Evolutionary conservation across 2,113 vertebrate genomes (phyloP), one percentile per base, ranked within the genome.

Genomic region (Corydoras sp.): DNA sequence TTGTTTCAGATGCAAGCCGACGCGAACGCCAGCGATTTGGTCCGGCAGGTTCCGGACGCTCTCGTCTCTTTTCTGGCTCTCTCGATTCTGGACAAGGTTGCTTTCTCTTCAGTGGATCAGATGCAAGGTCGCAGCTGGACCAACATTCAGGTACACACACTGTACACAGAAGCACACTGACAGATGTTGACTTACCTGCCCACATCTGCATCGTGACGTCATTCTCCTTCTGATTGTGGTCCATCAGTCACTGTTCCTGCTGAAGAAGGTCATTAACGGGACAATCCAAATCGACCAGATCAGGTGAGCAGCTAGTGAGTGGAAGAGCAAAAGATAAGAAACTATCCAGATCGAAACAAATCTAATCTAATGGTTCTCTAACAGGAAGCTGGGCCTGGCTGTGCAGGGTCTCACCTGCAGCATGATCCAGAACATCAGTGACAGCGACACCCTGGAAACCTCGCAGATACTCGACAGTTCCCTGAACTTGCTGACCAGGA

Each of bases 331-430:
- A 48, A 53, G 14, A 48, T 31, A 3, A 18, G 31, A 18, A 11
- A 31, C 5, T 18, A 56, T 29, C 15, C 18, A 24, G 18, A 24
- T 24, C 18, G 18, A 24, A 24, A 54, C 24, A 43, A 31, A 72
- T 13, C 60, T 10, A 74, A 53, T n/a, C n/a, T n/a, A n/a, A n/a
- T n/a, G n/a, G 6, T 31, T 69, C 53, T 15, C 53, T 15, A 50
- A 68, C 81, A 89, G 87, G 75, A 85, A 18, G 60, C 75, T 85
- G 65, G 75, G 58, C 50, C 81, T 78, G 15, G 50, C 86, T 49
- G 60, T 86, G 24, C 84, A 83, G 72, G 89, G 89, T 2, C 8
- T 90, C 32, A 82, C 84, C 15, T 89, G 87, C 73, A 35, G 80
- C 68, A 86, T 83, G 81, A 81, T 88, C 0, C 58, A 81, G 10